Conservation (phyloP, 2,797 vertebrate genomes). For the Argentina silus region DNA sequence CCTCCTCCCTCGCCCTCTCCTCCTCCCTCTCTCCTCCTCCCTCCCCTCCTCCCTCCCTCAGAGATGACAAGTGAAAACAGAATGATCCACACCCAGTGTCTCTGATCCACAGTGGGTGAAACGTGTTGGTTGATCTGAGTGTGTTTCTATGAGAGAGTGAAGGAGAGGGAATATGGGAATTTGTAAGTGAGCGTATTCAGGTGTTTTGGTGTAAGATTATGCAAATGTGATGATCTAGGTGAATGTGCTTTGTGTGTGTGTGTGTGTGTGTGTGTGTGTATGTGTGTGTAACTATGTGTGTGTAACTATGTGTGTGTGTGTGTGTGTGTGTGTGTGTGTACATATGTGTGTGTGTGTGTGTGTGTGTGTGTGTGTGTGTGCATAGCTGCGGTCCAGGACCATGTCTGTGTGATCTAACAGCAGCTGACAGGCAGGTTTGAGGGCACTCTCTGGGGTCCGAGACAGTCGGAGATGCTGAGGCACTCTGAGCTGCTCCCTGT, state of each 20-base stretch:
- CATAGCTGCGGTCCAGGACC: constrained; percentile 57
- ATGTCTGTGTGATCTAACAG: constrained; percentile 89
- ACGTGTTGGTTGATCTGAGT: neutral
- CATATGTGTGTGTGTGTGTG: constrained; percentile 47
- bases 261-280: neutral
- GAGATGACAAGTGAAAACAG: constrained; percentile 11
- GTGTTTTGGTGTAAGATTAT: neutral
- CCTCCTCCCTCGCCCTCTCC: too few species aligned
- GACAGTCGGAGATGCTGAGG: constrained; percentile 31
- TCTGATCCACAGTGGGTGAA: too few species aligned
- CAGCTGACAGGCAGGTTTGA: constrained; percentile 94
- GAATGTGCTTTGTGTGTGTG: neutral
- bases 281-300: constrained; percentile 4
- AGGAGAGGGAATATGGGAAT: too few species aligned
- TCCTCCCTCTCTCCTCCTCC: neutral
- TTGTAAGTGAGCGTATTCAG: neutral
- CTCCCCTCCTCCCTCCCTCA: neutral
- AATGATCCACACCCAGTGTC: constrained; percentile 7
- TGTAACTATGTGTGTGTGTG: constrained; percentile 23
- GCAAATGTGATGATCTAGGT: neutral
- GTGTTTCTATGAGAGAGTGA: neutral
- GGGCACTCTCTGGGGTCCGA: constrained; percentile 88
- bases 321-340: constrained; percentile 36
- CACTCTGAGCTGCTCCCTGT: constrained; percentile 80
- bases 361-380: constrained; percentile 19